A percentile compares a stretch with the other conserved stretches of the same genome.
Conservation (phyloP, 1,140 invertebrate species). For the Leptopilina clavipes region DNA sequence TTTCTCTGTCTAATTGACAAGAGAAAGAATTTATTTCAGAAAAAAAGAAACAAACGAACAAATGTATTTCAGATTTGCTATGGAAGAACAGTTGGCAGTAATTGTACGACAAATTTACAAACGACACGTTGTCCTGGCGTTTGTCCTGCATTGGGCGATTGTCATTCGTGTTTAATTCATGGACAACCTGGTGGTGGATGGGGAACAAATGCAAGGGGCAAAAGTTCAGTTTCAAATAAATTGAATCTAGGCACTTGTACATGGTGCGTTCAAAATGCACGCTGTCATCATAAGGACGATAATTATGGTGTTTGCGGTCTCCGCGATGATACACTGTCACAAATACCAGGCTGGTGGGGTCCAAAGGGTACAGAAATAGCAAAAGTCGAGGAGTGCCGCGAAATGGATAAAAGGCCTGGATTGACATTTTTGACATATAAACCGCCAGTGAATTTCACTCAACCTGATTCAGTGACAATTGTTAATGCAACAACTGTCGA, state of each 20-base stretch:
- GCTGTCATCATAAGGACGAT: constrained; percentile 91
- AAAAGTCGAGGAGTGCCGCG: constrained; percentile 84
- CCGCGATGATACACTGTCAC: constrained; percentile 84
- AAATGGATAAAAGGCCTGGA: constrained; percentile 88
- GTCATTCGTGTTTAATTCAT: constrained; percentile 90
- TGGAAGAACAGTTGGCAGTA: constrained; percentile 86
- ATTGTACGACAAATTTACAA: constrained; percentile 91
- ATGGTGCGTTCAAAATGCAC: constrained; percentile 94
- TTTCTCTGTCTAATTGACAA: no score
- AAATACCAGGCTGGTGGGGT: constrained; percentile 92
- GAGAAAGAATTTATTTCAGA: neutral
- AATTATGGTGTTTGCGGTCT: constrained; percentile 87
- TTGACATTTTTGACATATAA: constrained; percentile 92
- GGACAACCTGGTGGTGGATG: constrained; percentile 75
- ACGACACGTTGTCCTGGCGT: constrained; percentile 91
- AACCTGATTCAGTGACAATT: constrained; percentile 89
- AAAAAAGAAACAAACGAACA: no score
- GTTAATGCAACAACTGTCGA: constrained; percentile 89
- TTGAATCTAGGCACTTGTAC: constrained; percentile 86
- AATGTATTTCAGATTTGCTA: constrained; percentile 81
- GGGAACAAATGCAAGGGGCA: constrained; percentile 70
- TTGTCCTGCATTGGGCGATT: constrained; percentile 89
- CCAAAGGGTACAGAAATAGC: constrained; percentile 86
- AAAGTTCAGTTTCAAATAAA: constrained; percentile 83
- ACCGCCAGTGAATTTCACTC: constrained; percentile 87